Evolutionary conservation across 2,113 vertebrate genomes (phyloP), one percentile per base, ranked within the genome.

Genomic region (Erpornis zantholeuca): DNA sequence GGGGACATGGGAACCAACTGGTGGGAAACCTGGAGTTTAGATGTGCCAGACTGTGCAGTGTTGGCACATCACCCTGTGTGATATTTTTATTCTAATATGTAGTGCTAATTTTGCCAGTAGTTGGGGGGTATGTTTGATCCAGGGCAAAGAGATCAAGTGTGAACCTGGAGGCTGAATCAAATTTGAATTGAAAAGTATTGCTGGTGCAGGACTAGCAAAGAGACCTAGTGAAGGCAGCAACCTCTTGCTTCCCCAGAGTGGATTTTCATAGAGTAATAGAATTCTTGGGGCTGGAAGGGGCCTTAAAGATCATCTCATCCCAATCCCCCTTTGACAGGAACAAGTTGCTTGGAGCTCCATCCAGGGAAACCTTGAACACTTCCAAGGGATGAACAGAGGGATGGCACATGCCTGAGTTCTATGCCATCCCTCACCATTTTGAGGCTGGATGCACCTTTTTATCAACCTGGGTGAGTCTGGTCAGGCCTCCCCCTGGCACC

Each of bases 11-110:
- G 61, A 90, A 66, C 5, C 1, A 2, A 1, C n/a, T 27, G 38
- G 31, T 11, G 9, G 49, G 50, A 87, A 57, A n/a, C 6, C 18
- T 57, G 61, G 12, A 24, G 0, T 28, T 50, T 25, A 3, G 2
- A 13, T 6, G 21, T 7, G 0, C 45, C 87, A 68, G 33, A 35
- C 35, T 52, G 31, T 1, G 0, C 31, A 47, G 5, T 0, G 3
- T 0, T 35, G 38, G 19, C 75, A 44, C 22, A 33, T n/a, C 12
- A 4, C 33, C 33, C 36, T 15, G 19, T 20, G 29, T 35, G 33
- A 17, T n/a, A 14, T 31, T 69, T 72, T 63, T 66, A 15, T 63
- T 77, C 45, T 35, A 53, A 47, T 29, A 42, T 4, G 5, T 33
- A 50, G 35, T 59, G 16, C 7, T 57, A 12, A 80, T 88, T 61